A percentile compares a stretch with the other conserved stretches of the same genome.
phyloP scores from a whole-genome alignment of 1,140 invertebrate species.

The Piezodorus guildinii region DNA sequence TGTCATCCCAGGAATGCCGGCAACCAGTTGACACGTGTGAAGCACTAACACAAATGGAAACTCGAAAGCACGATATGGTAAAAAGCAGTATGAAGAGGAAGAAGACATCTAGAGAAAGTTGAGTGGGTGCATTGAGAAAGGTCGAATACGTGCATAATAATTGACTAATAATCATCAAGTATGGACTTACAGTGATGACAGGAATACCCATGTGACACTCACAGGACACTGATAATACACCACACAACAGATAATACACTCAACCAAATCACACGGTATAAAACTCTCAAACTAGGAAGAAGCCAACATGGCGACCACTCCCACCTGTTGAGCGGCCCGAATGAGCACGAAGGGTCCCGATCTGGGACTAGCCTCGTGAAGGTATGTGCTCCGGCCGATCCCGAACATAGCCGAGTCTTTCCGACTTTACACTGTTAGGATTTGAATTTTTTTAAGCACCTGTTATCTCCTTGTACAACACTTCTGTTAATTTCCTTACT shows the following conservation, averaged over 20 bases:
- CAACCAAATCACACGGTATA: neutral
- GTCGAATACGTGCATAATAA: no score
- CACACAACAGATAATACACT: neutral
- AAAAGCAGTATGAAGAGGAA: no score
- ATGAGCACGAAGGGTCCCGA: constrained; percentile 14
- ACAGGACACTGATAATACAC: neutral
- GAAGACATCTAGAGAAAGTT: no score
- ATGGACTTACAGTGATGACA: neutral
- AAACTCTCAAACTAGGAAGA: neutral
- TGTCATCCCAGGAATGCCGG: no score
- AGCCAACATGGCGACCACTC: constrained; percentile 24
- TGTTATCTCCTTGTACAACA: no score
- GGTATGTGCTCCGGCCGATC: neutral
- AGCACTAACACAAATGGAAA: no score
- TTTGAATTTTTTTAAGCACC: no score
- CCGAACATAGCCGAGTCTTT: neutral
- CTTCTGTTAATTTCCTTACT: no score
- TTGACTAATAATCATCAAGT: no score
- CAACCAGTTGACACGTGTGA: no score
- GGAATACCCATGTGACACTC: constrained; percentile 5
- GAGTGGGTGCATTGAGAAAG: no score
- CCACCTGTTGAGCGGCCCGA: constrained; percentile 29
- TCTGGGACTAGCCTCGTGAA: neutral
- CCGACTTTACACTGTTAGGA: neutral
- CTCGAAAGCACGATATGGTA: no score